Conservation (phyloP, 35 echinoderm and acorn worm genomes). For the Heliocidaris erythrogramma region DNA sequence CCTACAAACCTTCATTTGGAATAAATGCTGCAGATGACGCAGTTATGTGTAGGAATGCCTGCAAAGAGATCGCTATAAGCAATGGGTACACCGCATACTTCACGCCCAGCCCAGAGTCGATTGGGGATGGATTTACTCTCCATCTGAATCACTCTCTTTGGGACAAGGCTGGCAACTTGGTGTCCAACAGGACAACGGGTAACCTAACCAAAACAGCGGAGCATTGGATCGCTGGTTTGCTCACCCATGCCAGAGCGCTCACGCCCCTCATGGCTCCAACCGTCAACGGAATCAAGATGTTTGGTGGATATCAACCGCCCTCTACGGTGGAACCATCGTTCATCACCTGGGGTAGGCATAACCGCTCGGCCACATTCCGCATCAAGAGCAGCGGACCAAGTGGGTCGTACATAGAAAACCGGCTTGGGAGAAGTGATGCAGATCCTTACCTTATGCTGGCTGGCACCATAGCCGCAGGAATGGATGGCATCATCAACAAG, state of each 20-base stretch:
- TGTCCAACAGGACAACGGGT: background rate
- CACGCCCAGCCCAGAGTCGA: background rate
- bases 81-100: conserved; percentile 51
- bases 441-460: conserved; percentile 61
- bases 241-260: conserved; percentile 53
- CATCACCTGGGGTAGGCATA: conserved; percentile 48
- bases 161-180: background rate
- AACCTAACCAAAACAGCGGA: conserved; percentile 49
- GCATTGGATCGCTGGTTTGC: conserved; percentile 59
- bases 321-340: conserved; percentile 8
- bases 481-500: conserved; percentile 58
- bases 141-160: conserved; percentile 66
- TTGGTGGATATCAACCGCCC: background rate
- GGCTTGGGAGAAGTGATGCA: conserved; percentile 36
- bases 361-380: conserved; percentile 45
- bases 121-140: conserved; percentile 16
- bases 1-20: conserved; percentile 50
- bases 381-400: conserved; percentile 27
- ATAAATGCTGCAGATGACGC: conserved; percentile 50
- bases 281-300: conserved; percentile 43
- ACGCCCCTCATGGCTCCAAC: conserved; percentile 43
- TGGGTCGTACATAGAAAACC: conserved; percentile 55
- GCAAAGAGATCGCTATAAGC: conserved; percentile 45
- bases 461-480: conserved; percentile 56
- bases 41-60: conserved; percentile 43